Percentiles rank a stretch among this genome's conserved stretches.
Evolutionary conservation across 2,113 vertebrate genomes (phyloP).

Genomic region (Heterotilapia buettikoferi): DNA sequence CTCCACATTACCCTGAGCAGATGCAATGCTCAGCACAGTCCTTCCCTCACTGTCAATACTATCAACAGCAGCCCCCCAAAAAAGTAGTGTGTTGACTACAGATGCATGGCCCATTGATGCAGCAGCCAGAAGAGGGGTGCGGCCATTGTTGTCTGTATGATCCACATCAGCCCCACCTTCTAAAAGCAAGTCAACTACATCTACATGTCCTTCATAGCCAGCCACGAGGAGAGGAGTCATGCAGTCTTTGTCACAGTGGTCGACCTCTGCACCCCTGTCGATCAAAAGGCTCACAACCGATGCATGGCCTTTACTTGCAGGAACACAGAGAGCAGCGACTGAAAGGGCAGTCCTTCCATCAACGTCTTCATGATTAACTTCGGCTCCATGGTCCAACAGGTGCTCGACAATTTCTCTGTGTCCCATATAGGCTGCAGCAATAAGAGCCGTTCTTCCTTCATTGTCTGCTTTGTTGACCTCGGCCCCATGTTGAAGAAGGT

Average conservation of each 20-base stretch:
- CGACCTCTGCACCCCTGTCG: slow-evolving; percentile 90
- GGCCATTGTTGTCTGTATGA: slow-evolving; percentile 94
- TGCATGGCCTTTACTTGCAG: slow-evolving; percentile 93
- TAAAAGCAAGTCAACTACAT: slow-evolving; percentile 92
- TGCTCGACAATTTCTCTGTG: slow-evolving; percentile 95
- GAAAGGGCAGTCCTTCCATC: slow-evolving; percentile 94
- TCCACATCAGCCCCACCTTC: slow-evolving; percentile 96
- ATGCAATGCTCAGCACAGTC: slow-evolving; percentile 95
- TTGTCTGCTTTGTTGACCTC: slow-evolving; percentile 97
- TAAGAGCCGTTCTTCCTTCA: slow-evolving; percentile 92
- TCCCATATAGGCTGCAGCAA: slow-evolving; percentile 96
- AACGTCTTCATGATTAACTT: slow-evolving; percentile 93
- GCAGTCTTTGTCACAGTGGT: slow-evolving; percentile 96
- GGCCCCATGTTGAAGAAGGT: slow-evolving; percentile 92
- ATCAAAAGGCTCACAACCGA: slow-evolving; percentile 93
- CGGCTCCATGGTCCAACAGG: slow-evolving; percentile 89
- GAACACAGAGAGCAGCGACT: slow-evolving; percentile 92
- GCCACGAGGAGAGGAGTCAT: slow-evolving; percentile 97
- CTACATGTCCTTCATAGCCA: slow-evolving; percentile 95
- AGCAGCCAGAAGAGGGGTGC: slow-evolving; percentile 92
- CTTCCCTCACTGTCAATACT: slow-evolving; percentile 96
- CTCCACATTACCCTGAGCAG: slow-evolving; percentile 95
- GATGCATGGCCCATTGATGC: slow-evolving; percentile 97
- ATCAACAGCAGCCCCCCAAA: slow-evolving; percentile 96
- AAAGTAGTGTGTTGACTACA: slow-evolving; percentile 90